These are phyloP conservation scores for Eciton burchellii DNA, from an alignment of 1,140 invertebrate species.

Conservation along the genomic window DNA sequence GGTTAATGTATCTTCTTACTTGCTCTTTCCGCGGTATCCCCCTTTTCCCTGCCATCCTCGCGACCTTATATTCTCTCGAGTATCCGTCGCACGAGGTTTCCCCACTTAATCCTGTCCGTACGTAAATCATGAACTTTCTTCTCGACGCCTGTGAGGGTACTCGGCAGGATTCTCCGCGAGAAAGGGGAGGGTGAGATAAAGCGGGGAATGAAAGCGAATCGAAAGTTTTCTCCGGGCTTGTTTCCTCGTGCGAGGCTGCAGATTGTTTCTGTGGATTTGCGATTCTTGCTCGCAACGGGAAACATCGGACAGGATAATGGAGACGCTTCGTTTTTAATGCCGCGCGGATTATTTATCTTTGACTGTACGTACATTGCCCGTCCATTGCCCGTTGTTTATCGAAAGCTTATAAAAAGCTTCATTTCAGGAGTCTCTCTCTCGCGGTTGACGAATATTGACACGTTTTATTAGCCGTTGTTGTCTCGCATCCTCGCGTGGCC, in stretches of 20 bases:
- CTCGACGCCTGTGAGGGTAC: conserved; percentile 66
- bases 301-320: conserved; percentile 5
- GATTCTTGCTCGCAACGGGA: not conserved
- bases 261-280: not conserved
- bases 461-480: too few species aligned
- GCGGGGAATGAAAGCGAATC: conserved; percentile 42
- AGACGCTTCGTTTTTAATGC: too few species aligned
- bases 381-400: too few species aligned
- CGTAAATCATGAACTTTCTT: conserved; percentile 74
- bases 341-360: too few species aligned
- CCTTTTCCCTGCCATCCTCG: not conserved
- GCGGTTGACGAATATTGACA: too few species aligned
- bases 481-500: too few species aligned
- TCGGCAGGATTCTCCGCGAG: conserved; percentile 55
- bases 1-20: conserved; percentile 41
- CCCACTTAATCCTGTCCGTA: conserved; percentile 67
- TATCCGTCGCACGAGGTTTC: conserved; percentile 56
- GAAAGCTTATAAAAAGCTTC: too few species aligned
- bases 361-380: too few species aligned
- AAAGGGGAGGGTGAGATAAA: conserved; percentile 10
- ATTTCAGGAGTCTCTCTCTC: too few species aligned
- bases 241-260: not conserved
- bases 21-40: conserved; percentile 20
- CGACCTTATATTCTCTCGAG: conserved; percentile 52
- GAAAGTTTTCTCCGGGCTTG: conserved; percentile 61